Evolutionary conservation across 2,113 vertebrate genomes (phyloP), one percentile per base, ranked within the genome.

Genomic region (Actenoides hombroni): DNA sequence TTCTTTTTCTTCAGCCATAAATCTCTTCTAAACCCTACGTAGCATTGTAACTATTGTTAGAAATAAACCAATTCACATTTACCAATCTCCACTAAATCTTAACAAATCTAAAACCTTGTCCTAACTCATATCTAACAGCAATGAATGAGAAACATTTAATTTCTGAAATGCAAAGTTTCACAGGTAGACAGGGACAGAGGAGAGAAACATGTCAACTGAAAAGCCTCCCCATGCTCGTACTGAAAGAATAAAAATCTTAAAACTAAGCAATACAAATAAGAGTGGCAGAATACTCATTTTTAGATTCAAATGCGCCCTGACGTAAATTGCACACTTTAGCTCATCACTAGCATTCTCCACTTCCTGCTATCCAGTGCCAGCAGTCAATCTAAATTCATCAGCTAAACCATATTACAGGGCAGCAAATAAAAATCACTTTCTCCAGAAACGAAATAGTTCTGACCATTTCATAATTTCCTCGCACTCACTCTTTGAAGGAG

Each of bases 371-470:
- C 7, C 29, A 81, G 48, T 14, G 9, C 16, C 77, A 86, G 51
- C 31, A 80, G 37, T 64, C 53, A 69, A 71, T 57, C 53, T 71
- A 83, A 91, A 88, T 33, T 61, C 84, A 80, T 68, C 87, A 80
- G 76, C 64, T 49, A 95, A 89, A 80, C 6, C 12, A 11, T 6
- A 24, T 3, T 57, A 51, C n/a, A 80, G 68, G 51, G 85, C 14
- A 83, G 54, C 25, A 78, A 59, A 83, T 54, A 88, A 77, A 96
- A 95, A 80, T 87, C 73, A 74, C 44, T 95, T 96, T 84, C 95
- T 88, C 89, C 68, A 92, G 87, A 96, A 96, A 95, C 56, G 71
- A 74, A 90, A 44, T 56, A 21, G 13, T 71, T 96, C 51, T 93
- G 53, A 37, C 75, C 31, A 63, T 74, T 92, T 90, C 81, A 75